These are phyloP conservation scores for Rhabdornis inornatus DNA, from an alignment of 2,113 vertebrate species.

Conservation along the genomic window DNA sequence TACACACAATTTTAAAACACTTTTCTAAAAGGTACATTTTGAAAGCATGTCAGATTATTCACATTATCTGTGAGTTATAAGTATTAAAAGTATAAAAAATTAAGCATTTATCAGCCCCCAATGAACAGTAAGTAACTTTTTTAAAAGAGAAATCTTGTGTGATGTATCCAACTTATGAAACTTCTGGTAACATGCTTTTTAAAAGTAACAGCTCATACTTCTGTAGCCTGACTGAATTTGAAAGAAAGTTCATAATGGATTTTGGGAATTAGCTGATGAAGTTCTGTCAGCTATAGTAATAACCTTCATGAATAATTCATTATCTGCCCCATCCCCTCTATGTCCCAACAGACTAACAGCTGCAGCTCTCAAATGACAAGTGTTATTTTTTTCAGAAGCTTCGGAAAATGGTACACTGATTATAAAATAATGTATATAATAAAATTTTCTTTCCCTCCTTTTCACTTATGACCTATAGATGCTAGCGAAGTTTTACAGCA, in stretches of 20 bases:
- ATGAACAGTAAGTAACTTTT: neutral
- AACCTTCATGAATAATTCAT: conserved; percentile 58
- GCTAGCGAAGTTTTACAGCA: neutral
- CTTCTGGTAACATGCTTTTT: neutral
- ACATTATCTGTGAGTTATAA: neutral
- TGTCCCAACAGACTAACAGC: conserved; percentile 54
- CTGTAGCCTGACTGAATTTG: neutral
- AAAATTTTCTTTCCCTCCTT: neutral
- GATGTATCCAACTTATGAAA: neutral
- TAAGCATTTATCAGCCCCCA: neutral
- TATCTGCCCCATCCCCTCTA: conserved; percentile 18
- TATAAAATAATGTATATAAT: conserved; percentile 39
- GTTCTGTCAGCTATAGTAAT: conserved; percentile 47
- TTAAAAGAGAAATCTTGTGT: neutral
- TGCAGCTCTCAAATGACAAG: conserved; percentile 55
- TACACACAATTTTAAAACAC: neutral
- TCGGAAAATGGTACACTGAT: conserved; percentile 38
- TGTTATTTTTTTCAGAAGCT: conserved; percentile 32
- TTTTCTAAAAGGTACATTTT: neutral
- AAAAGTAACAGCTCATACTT: conserved; percentile 33
- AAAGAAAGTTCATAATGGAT: conserved; percentile 37
- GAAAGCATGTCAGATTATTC: neutral
- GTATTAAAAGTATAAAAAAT: neutral
- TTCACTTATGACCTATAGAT: neutral
- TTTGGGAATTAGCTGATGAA: conserved; percentile 52